phyloP scores from a whole-genome alignment of 2,888 invertebrate species.

The Margaritifera margaritifera region DNA sequence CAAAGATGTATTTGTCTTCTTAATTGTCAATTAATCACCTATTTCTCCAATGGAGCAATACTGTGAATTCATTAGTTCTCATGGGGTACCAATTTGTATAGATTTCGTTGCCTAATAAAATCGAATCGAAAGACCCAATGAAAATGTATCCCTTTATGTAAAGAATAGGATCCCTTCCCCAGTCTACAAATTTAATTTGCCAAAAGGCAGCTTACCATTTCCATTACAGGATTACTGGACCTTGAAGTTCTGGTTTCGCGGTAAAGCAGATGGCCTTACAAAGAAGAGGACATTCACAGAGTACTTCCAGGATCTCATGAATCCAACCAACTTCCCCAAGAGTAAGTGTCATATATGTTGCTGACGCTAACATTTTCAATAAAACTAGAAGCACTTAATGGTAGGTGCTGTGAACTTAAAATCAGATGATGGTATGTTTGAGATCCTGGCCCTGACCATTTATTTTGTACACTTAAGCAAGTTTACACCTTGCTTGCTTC shows the following conservation, averaged over 20 bases:
- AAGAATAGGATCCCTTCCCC: neutral
- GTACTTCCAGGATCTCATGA: slow-evolving; percentile 64
- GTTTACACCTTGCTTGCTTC: too few relatives aligned
- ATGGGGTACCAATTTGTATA: too few relatives aligned
- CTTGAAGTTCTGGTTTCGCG: slow-evolving; percentile 62
- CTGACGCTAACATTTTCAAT: too few relatives aligned
- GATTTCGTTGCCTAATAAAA: too few relatives aligned
- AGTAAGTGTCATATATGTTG: slow-evolving; percentile 37
- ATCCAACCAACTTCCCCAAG: slow-evolving; percentile 59
- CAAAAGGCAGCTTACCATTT: neutral
- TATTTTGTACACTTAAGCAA: too few relatives aligned
- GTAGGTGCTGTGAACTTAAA: neutral
- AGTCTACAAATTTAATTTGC: neutral
- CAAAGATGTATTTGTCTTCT: too few relatives aligned
- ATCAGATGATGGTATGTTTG: too few relatives aligned
- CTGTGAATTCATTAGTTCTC: too few relatives aligned
- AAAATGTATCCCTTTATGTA: too few relatives aligned
- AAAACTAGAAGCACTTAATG: neutral
- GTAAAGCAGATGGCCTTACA: slow-evolving; percentile 54
- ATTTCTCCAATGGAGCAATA: too few relatives aligned
- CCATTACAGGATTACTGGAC: slow-evolving; percentile 57
- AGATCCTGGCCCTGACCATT: too few relatives aligned
- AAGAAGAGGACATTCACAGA: slow-evolving; percentile 61
- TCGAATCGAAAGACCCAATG: neutral
- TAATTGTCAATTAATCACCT: too few relatives aligned